These are phyloP conservation scores for Platyscapa corneri DNA, from an alignment of 1,140 invertebrate genomes.

Conservation along the genomic window DNA sequence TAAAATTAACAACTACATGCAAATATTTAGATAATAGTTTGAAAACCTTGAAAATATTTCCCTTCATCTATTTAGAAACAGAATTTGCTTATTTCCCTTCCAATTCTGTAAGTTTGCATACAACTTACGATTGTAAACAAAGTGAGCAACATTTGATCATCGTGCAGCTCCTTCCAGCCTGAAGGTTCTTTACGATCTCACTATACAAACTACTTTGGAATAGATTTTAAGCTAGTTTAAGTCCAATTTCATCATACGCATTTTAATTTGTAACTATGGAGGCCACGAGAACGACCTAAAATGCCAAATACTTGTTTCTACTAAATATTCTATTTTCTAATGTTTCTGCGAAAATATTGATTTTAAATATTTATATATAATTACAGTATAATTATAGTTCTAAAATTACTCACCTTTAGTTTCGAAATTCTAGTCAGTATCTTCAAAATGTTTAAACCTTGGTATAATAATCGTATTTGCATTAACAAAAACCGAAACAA, in stretches of 20 bases:
- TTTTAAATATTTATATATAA: not conserved
- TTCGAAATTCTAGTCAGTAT: not conserved
- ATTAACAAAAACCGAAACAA: too few relatives aligned
- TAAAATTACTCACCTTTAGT: not conserved
- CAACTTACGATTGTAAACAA: slow-evolving; percentile 2
- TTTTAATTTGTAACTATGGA: not conserved
- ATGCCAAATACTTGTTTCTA: not conserved
- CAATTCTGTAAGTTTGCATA: not conserved
- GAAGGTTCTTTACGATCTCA: slow-evolving; percentile 9
- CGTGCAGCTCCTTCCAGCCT: slow-evolving; percentile 30
- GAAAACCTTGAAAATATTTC: not conserved
- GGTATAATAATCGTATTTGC: too few relatives aligned
- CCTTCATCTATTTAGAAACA: not conserved
- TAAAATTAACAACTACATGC: not conserved
- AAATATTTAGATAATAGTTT: slow-evolving; percentile 3
- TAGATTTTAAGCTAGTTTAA: slow-evolving; percentile 31
- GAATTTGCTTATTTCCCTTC: not conserved
- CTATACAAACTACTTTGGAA: slow-evolving; percentile 4
- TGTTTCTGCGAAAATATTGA: not conserved
- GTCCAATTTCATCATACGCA: slow-evolving; percentile 32
- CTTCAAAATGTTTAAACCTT: not conserved
- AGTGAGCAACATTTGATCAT: slow-evolving; percentile 46
- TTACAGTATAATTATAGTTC: not conserved
- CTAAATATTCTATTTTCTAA: not conserved
- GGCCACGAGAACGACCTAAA: not conserved